Base-by-base conservation (phyloP, 1,140 invertebrate species). In the Pentalonia nigronervosa region DNA sequence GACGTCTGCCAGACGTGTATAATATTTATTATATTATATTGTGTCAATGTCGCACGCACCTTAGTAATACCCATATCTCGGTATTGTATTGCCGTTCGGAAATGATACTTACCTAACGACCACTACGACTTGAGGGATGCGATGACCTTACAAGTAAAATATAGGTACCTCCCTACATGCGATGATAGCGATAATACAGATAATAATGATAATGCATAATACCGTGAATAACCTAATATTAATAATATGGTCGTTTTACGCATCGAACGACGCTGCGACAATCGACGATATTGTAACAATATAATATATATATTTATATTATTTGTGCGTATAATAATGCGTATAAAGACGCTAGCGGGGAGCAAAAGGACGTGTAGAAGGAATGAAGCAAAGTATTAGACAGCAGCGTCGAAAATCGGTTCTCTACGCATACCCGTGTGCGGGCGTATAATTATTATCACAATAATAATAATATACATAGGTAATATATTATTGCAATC, bases 341-440 rank as follows among this genome's bases (percentile, higher is more conserved):
- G 30, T n/a, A 76, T 76, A 76, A 76, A 76, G 14, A n/a, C 4
- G n/a, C 60, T 76, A 4, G n/a, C 14, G 60, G n/a, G 30, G 30
- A n/a, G 30, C 6, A 4, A 76, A 76, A n/a, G 60, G n/a, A 34
- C 30, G 25, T 60, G 56, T 11, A 53, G 7, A 0, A 60, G 30
- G 17, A 14, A 34, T 3, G 60, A 34, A 76, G 60, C 17, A n/a
- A 4, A 34, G n/a, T 76, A 14, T 76, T 20, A 23, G 83, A 84
- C 23, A 41, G 36, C 36, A 88, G 88, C 88, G 23, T 90, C 50
- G 21, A 90, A 90, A 60, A 60, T 90, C 50, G 36, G 88, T 90
- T 90, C 30, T 90, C 50, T 90, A 90, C 88, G 53, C 53, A 60
- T n/a, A 76, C 60, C 23, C 47, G 30, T 23, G 48, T 25, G 41